Evolutionary conservation across 2,797 vertebrate species (phyloP).

Genomic region (Halcyon leucocephala): DNA sequence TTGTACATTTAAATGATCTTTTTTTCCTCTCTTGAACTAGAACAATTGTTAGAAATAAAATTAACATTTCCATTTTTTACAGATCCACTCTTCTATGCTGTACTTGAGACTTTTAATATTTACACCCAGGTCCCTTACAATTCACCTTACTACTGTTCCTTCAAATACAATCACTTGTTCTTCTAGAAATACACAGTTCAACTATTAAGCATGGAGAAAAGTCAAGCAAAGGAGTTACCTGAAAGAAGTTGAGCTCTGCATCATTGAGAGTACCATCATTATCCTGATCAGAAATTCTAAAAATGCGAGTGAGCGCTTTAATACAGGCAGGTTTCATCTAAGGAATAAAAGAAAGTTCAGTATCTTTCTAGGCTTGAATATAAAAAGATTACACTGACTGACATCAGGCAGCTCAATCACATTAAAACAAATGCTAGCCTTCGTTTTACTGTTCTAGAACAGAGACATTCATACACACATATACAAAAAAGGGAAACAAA

Average conservation of each 20-base stretch:
- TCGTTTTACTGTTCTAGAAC: not conserved
- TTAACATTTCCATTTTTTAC: not conserved
- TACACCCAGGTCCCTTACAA: not conserved
- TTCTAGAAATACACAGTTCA: not conserved
- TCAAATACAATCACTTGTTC: not conserved
- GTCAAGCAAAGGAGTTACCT: constrained; percentile 77
- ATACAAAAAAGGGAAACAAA: not conserved
- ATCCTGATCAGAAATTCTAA: constrained; percentile 95
- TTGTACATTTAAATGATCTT: not conserved
- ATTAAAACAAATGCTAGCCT: not conserved
- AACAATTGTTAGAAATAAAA: not conserved
- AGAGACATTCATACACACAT: not conserved
- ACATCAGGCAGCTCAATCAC: not conserved
- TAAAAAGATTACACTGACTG: not conserved
- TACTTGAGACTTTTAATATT: not conserved
- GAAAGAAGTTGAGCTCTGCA: constrained; percentile 95
- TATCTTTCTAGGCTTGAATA: not conserved
- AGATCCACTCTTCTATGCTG: not conserved
- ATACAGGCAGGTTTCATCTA: constrained; percentile 94
- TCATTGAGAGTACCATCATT: constrained; percentile 95
- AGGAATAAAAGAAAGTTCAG: constrained; percentile 25
- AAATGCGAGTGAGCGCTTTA: constrained; percentile 93
- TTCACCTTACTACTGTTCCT: not conserved
- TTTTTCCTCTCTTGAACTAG: not conserved
- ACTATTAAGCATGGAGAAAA: not conserved